Evolutionary conservation across 2,113 vertebrate species (phyloP), one percentile per base, ranked within the genome.

Genomic region (Saguinus midas): DNA sequence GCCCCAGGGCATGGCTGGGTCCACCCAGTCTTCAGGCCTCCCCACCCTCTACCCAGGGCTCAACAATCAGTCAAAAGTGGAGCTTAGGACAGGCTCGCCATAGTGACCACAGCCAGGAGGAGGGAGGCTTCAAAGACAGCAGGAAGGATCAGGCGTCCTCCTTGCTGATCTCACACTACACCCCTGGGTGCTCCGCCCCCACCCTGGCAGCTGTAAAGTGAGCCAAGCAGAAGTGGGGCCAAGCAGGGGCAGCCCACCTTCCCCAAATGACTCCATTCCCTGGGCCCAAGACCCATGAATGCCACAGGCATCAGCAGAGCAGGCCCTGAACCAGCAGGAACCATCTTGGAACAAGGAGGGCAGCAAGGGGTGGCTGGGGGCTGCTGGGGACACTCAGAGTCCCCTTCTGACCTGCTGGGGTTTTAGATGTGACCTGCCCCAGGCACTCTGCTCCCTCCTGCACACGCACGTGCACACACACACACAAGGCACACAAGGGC

Each of bases 91-190:
- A 23, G 45, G 40, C 75, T 73, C 21, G 25, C 37, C 5, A 0
- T 3, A 21, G 40, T 3, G 23, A 50, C 0, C 0, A 6, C 48
- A 88, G 16, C 66, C 37, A 29, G 61, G 43, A 68, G 16, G 8
- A n/a, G 12, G 48, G 48, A 64, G 52, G 37, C 37, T 82, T 81
- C 86, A 11, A 48, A 92, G 81, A 11, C 35, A 81, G 81, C 14
- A 0, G 0, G 8, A 55, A 27, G 37, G 50, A 8, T 2, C 2
- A 8, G 45, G 68, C 0, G 0, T 3, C 35, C 64, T 80, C 58
- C 79, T 13, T 9, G 48, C 57, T 72, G 58, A 78, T 1, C 40
- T 94, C 88, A 91, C 32, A 13, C 43, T 8, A 2, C 13, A 27
- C 4, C 17, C 37, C 27, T 13, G 29, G 45, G 29, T 21, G 73